Evolutionary conservation across 2,113 vertebrate species (phyloP), one percentile per base, ranked within the genome.

Genomic region (Phyllostomus hastatus): DNA sequence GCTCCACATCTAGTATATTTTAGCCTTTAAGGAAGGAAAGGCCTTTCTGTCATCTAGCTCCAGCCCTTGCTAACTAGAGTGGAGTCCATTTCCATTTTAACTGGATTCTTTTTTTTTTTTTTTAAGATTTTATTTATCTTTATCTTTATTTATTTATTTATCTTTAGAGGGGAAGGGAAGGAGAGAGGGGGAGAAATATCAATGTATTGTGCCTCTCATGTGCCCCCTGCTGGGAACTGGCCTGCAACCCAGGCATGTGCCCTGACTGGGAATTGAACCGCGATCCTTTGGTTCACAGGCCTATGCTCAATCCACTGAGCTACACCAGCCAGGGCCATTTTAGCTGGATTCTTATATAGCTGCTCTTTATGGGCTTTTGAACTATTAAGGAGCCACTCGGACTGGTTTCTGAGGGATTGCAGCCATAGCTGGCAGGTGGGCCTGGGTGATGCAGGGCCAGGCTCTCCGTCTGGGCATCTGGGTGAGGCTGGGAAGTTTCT

Each of bases 401-500:
- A 38, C 22, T 73, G 52, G 66, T 50, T 82, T 31, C 81, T 70
- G 5, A 11, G 82, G 87, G 38, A 7, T 10, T 48, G 61, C 43
- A 14, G 5, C 87, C 92, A 26, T 2, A 35, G 87, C 54, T 66
- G 52, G 84, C 85, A 28, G 73, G 88, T 82, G 90, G 94, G 12
- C 75, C 95, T 50, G 70, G 83, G 4, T 54, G 26, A 69, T 1
- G 7, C 59, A 46, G 64, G 38, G 35, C 76, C 73, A 48, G 26
- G n/a, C 46, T 95, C 57, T 91, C 69, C 57, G 67, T 66, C 33
- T 0, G 0, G 90, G 93, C 72, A 35, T 73, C 78, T 92, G 94
- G 96, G 97, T 20, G 96, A 96, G 96, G 95, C 92, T 89, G 94
- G 82, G 96, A 96, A 89, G 83, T 83, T 52, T 83, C 89, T 91